Percentiles rank a stretch among this genome's conserved stretches.
Conservation (phyloP, 1,140 invertebrate species). For the Nylanderia fulva region DNA sequence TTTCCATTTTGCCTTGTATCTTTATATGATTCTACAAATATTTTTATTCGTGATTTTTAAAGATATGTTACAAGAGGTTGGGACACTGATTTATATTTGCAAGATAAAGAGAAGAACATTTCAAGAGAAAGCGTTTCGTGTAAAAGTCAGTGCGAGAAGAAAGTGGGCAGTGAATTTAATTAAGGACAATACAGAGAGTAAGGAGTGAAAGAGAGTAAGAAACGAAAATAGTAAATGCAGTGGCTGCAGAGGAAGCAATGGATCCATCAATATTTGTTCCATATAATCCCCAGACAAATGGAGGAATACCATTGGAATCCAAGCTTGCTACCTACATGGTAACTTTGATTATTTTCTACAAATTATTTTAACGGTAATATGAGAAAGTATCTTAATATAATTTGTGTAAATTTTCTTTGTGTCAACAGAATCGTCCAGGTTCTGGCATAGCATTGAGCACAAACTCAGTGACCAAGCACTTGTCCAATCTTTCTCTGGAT, state of each 20-base stretch:
- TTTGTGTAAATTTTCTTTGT: slow-evolving; percentile 46
- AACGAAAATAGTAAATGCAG: slow-evolving; percentile 82
- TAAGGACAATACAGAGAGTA: slow-evolving; percentile 65
- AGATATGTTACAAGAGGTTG: slow-evolving; percentile 56
- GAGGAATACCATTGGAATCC: slow-evolving; percentile 93
- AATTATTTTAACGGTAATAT: neutral
- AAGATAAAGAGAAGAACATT: neutral
- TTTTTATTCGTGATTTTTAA: slow-evolving; percentile 40
- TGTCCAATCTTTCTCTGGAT: slow-evolving; percentile 87
- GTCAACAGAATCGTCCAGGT: slow-evolving; percentile 87
- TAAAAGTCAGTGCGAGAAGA: neutral
- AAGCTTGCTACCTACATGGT: slow-evolving; percentile 95
- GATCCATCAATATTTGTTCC: slow-evolving; percentile 85
- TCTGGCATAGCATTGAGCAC: slow-evolving; percentile 84
- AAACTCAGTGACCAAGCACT: slow-evolving; percentile 86
- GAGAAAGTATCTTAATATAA: neutral
- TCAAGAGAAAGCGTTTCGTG: slow-evolving; percentile 2
- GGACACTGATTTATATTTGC: neutral
- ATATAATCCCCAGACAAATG: slow-evolving; percentile 87
- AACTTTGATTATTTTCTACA: slow-evolving; percentile 60
- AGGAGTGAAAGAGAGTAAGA: slow-evolving; percentile 64
- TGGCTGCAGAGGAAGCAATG: slow-evolving; percentile 82
- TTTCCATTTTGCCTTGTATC: neutral
- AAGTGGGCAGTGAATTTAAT: slow-evolving; percentile 53
- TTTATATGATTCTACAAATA: neutral